Evolutionary conservation across 37 sponge, comb jelly and placozoan genomes (phyloP).

Genomic region (Agelas oroides): DNA sequence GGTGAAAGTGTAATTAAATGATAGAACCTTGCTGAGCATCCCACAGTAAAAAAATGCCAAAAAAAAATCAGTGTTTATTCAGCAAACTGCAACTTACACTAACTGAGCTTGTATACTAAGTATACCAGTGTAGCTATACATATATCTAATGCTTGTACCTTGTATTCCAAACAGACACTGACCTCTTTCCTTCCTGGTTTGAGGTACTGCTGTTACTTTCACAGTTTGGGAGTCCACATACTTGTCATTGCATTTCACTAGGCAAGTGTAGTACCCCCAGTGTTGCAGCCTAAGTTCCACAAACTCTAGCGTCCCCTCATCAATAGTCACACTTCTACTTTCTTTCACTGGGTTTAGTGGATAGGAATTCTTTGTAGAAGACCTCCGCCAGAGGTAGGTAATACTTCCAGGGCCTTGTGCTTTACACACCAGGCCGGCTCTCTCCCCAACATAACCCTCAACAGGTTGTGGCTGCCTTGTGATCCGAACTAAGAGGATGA

Average conservation of each 20-base stretch:
- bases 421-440: constrained; percentile 6
- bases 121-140: too few relatives aligned
- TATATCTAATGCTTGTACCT: too few relatives aligned
- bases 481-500: too few relatives aligned
- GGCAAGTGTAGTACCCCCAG: constrained; percentile 54
- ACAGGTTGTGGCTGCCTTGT: constrained; percentile 17
- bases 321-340: not conserved
- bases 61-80: too few relatives aligned
- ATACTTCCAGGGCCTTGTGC: constrained; percentile 23
- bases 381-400: constrained; percentile 40
- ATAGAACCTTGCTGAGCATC: too few relatives aligned
- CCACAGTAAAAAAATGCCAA: too few relatives aligned
- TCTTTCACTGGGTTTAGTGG: not conserved
- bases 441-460: not conserved
- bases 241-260: constrained; percentile 1
- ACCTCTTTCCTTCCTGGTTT: not conserved
- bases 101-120: too few relatives aligned
- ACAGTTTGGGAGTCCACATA: constrained; percentile 15
- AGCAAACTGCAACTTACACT: too few relatives aligned
- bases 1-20: too few relatives aligned
- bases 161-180: too few relatives aligned
- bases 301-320: constrained; percentile 1
- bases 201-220: not conserved
- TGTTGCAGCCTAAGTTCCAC: not conserved
- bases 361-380: not conserved